Base-by-base conservation (phyloP, 2,888 invertebrate species). In the Tiphia femorata region DNA sequence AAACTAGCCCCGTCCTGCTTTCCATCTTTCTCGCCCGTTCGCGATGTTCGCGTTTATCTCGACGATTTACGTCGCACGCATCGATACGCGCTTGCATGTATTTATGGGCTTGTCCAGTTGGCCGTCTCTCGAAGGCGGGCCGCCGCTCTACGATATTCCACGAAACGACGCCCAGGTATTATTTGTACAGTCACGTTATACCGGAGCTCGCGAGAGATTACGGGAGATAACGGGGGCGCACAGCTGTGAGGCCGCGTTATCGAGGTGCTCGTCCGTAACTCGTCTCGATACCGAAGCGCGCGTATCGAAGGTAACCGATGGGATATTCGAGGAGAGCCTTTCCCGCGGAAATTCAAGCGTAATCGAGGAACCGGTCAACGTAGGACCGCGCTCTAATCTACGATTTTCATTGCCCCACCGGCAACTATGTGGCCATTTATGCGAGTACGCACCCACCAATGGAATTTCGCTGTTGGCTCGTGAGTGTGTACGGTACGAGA, bases 181-280 rank as follows among this genome's bases (percentile, higher is more conserved):
- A 48, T 53, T 40, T 46, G 35, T 29, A 52, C 25, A 35, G 29
- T 20, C 29, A 37, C 12, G 19, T 7, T 25, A n/a, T n/a, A n/a
- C n/a, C 37, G 49, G 51, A 52, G 49, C 65, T 58, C 58, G 58
- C 52, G 48, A 58, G 54, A 68, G 69, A 76, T 77, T 73, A 71
- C 67, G 51, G 53, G 56, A 63, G 76, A 76, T 76, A 72, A 77
- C 67, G 68, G n/a, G n/a, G n/a, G 71, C 56, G 56, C 64, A 62
- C 75, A 73, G 66, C 65, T 72, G 72, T 70, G 62, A 74, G 69
- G 57, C 64, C 59, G 64, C 49, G 55, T 70, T 72, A 75, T 75
- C 73, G 61, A 17, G 17, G 58, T 27, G 50, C 40, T 54, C 60
- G 60, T 62, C 49, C 49, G 49, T 52, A 27, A 63, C 59, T 62